These are phyloP conservation scores for Eutolmus rufibarbis DNA, from an alignment of 2,888 invertebrate species.

Conservation along the genomic window DNA sequence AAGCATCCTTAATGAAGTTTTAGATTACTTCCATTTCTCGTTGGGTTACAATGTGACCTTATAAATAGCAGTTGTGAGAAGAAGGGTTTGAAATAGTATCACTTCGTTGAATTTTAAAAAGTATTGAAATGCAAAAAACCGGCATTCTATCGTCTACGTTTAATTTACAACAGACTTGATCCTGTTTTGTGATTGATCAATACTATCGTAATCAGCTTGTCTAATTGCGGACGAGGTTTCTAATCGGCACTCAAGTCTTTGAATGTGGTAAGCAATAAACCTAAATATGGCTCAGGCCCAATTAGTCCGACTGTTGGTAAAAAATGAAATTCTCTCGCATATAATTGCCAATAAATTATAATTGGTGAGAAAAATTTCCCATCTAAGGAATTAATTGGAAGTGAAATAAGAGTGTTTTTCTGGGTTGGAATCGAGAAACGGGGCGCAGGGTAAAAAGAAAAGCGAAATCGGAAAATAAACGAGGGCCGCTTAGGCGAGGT, in stretches of 20 bases:
- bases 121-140: background rate
- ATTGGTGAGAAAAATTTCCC: slow-evolving; percentile 31
- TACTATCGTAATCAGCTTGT: background rate
- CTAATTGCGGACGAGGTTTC: background rate
- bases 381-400: slow-evolving; percentile 24
- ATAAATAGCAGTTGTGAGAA: no score
- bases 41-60: no score
- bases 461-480: background rate
- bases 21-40: no score
- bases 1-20: no score
- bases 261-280: background rate
- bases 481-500: background rate
- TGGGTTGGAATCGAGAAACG: background rate
- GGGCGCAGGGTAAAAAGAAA: background rate
- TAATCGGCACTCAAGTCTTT: background rate
- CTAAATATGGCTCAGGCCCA: background rate
- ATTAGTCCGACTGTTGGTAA: background rate
- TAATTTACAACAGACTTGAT: background rate
- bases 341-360: slow-evolving; percentile 27
- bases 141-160: background rate
- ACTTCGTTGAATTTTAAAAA: background rate
- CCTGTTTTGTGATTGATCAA: background rate
- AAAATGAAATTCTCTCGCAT: slow-evolving; percentile 14
- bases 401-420: background rate
- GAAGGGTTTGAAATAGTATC: no score